Base-by-base conservation (phyloP, 2,113 vertebrate genomes). In the Nanorana parkeri region DNA sequence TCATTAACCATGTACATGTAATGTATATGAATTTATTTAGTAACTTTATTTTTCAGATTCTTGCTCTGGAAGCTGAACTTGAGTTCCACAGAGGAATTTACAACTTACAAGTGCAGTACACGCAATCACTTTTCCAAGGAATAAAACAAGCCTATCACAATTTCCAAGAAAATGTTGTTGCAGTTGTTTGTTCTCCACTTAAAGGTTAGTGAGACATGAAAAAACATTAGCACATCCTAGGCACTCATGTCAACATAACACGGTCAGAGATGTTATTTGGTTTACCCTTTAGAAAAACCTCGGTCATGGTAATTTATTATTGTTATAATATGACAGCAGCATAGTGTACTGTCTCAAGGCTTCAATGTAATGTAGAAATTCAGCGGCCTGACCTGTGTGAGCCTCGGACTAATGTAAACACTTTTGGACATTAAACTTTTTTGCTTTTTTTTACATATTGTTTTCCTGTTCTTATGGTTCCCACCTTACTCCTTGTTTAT, bases 131-230 rank as follows among this genome's bases (percentile, higher is more conserved):
- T 65, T 84, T 88, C 32, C 76, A 85, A 80, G 85, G 79, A 5
- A 85, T 90, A 78, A 88, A 85, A 17, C 78, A 88, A 86, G 84
- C 86, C 28, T 88, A 87, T 77, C 84, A 85, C n/a, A 86, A 74
- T 79, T 92, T 91, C 86, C 85, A 91, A 81, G 85, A 90, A 67
- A 91, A 86, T 83, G 72, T 86, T 71, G 84, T 78, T 26, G 29
- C 83, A 67, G 85, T 85, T 84, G 68, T 90, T 4, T 91, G 84
- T 86, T 86, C 68, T 77, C 82, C 84, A 83, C 68, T 85, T 41
- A 81, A 88, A 90, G 87, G 80, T 90, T 54, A 84, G 84, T 81
- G 47, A 24, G 13, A 84, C n/a, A 54, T 10, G 1, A 47, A 11
- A 80, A 75, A 36, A 36, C 72, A 41, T 24, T 60, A 61, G 26